Evolutionary conservation across 2,888 invertebrate genomes (phyloP), one percentile per base, ranked within the genome.

Genomic region (Acleris sparsana): DNA sequence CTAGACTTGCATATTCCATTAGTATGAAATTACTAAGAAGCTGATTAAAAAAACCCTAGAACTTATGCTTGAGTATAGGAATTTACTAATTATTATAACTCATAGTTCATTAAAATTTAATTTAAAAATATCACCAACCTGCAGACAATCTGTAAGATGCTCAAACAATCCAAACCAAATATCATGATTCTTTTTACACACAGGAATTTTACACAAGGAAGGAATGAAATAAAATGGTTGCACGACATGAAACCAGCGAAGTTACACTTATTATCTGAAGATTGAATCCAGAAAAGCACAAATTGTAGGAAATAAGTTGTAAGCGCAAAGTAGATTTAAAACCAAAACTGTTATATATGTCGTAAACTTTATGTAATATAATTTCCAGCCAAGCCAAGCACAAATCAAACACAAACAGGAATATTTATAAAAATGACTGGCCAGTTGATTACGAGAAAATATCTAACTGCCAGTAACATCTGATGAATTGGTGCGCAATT

Each of bases 381-480:
- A 70, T 75, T 77, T 76, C 85, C 84, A 83, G 83, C 83, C 85
- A 82, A 80, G 75, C 70, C 63, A 75, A 69, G 17, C 65, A 67
- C 67, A 76, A 72, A 74, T 68, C 61, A 73, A 72, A 75, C 68
- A 73, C 55, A 52, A 57, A 25, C 11, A 64, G 49, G 49, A 55
- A 73, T 70, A 69, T 73, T 71, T 72, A 72, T 65, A 43, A 62
- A 64, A 69, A 68, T 72, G 67, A 80, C 86, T 86, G 86, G 85
- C 85, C 80, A 75, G 64, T 73, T 73, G 57, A 77, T 75, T 73
- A 77, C 29, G 52, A 53, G 75, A 76, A 75, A 74, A 75, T 75
- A 73, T 69, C 52, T 71, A 74, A 74, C 70, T 75, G 82, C 83
- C 80, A 82, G 83, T 82, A 70, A 72, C 73, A 73, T 69, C 20